These are phyloP conservation scores for Podarcis lilfordi DNA, from an alignment of 2,797 vertebrate species.

Conservation along the genomic window DNA sequence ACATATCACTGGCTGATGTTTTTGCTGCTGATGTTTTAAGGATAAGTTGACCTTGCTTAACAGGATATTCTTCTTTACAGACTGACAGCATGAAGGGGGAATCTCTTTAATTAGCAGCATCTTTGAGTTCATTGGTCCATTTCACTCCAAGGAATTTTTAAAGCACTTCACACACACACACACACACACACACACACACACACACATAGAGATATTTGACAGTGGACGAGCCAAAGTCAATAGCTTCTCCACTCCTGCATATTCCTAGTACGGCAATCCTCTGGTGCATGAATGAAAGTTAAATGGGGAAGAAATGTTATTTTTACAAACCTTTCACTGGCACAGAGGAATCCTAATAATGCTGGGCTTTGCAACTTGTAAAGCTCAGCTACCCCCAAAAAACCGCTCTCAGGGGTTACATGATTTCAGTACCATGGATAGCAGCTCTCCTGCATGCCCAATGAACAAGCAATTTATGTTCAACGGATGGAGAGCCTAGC, in stretches of 20 bases:
- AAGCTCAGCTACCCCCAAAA: conserved; percentile 36
- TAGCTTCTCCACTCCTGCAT: background rate
- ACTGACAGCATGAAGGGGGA: background rate
- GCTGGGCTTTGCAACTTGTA: conserved; percentile 32
- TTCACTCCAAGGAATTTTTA: conserved; percentile 3
- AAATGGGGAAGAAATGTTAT: conserved; percentile 35
- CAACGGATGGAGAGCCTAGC: background rate
- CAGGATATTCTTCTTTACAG: background rate
- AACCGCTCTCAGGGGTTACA: conserved; percentile 39
- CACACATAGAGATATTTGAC: conserved; percentile 10
- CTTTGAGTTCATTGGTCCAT: background rate
- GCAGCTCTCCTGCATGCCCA: background rate
- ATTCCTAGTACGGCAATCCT: conserved; percentile 25
- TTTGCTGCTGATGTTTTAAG: no score
- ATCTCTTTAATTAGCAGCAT: conserved; percentile 1
- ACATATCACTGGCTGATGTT: no score
- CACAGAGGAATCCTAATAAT: conserved; percentile 43
- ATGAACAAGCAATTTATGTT: conserved; percentile 1
- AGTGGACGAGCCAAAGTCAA: conserved; percentile 35
- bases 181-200: background rate
- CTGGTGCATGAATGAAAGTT: conserved; percentile 40
- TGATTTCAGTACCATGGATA: background rate
- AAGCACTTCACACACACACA: background rate
- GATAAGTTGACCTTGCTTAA: background rate
- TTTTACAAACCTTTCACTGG: conserved; percentile 33